Conservation (phyloP, 23 tunicate genomes). For the Clavelina lepadiformis region DNA sequence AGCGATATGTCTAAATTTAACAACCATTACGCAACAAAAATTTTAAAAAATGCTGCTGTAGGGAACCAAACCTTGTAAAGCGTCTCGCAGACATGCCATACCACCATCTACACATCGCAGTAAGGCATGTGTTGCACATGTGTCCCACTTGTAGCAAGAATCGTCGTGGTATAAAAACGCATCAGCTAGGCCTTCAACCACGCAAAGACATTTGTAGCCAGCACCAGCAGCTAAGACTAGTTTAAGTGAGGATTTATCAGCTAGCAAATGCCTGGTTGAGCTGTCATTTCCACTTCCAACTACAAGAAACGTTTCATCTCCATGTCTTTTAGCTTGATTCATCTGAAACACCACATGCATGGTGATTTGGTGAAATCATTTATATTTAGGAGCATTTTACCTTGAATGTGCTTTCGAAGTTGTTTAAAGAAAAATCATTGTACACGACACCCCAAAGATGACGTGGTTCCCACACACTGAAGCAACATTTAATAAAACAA, state of each 20-base stretch:
- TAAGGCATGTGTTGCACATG: constrained; percentile 85
- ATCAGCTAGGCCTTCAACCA: constrained; percentile 48
- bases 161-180: constrained; percentile 36
- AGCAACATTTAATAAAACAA: too few species aligned
- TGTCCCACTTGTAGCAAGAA: constrained; percentile 86
- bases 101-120: constrained; percentile 50
- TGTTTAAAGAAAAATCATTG: constrained; percentile 24
- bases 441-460: constrained; percentile 50
- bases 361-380: background rate
- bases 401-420: constrained; percentile 13
- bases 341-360: constrained; percentile 2
- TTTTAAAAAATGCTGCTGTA: background rate
- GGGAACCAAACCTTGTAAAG: constrained; percentile 8
- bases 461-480: constrained; percentile 29
- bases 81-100: constrained; percentile 6
- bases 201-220: constrained; percentile 78
- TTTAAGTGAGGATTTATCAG: too few species aligned
- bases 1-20: too few species aligned
- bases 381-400: background rate
- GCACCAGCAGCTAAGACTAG: constrained; percentile 55
- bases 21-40: too few species aligned
- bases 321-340: too few species aligned
- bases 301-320: too few species aligned
- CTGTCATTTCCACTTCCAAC: too few species aligned
- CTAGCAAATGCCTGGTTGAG: too few species aligned